phyloP scores from a whole-genome alignment of 2,797 vertebrate species.

The Telmatherina bonti region DNA sequence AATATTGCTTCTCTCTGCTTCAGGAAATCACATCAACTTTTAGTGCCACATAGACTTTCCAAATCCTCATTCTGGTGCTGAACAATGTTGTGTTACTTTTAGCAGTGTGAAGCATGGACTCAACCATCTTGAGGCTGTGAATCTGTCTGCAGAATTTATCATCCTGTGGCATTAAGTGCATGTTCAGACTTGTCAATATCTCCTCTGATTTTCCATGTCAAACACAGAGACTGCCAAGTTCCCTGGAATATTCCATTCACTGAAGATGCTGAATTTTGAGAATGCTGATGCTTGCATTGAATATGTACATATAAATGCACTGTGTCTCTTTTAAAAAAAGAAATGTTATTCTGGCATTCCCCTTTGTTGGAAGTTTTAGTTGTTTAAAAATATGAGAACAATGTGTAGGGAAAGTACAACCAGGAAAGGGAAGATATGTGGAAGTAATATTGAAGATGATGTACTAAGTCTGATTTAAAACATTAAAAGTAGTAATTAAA shows the following conservation, averaged over 20 bases:
- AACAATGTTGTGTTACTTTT: background rate
- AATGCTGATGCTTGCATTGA: constrained; percentile 22
- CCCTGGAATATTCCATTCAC: background rate
- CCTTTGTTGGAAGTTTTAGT: background rate
- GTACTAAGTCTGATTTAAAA: background rate
- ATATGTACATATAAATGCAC: constrained; percentile 3
- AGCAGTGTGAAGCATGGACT: background rate
- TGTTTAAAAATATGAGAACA: background rate
- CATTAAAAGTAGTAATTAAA: background rate
- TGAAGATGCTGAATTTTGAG: background rate
- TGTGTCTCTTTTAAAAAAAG: background rate
- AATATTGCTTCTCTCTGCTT: background rate
- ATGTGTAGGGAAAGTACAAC: background rate
- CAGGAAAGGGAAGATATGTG: background rate
- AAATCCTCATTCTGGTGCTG: background rate
- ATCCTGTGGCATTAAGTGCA: background rate
- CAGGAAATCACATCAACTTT: background rate
- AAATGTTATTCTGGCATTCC: background rate
- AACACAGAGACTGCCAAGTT: background rate
- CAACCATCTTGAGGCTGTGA: constrained; percentile 3
- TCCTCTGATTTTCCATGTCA: background rate
- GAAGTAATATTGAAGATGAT: background rate
- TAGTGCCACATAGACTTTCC: background rate
- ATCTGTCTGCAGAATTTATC: background rate
- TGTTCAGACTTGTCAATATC: background rate